Evolutionary conservation across 2,797 vertebrate species (phyloP).

Genomic region (Sebastiscus albofasciatus): DNA sequence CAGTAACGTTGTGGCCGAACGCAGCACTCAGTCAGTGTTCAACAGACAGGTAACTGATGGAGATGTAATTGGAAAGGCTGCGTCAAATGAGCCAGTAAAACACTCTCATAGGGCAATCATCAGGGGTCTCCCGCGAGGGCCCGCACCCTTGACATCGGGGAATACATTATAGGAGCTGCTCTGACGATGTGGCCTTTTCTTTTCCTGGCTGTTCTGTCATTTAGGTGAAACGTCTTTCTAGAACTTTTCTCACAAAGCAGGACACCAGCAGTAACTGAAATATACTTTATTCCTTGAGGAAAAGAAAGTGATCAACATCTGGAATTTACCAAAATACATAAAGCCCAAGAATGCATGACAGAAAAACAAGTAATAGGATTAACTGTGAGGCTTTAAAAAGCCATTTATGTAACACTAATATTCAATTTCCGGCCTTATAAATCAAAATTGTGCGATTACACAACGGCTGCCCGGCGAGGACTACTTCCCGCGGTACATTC

Average conservation of each 20-base stretch:
- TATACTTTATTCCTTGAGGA: slow-evolving; percentile 49
- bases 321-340: slow-evolving; percentile 17
- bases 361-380: slow-evolving; percentile 56
- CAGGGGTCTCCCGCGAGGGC: slow-evolving; percentile 46
- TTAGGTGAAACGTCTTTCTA: too few relatives aligned
- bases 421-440: slow-evolving; percentile 59
- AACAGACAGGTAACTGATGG: slow-evolving; percentile 61
- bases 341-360: slow-evolving; percentile 25
- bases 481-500: slow-evolving; percentile 35
- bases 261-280: slow-evolving; percentile 17
- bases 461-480: slow-evolving; percentile 52
- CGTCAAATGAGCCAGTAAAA: slow-evolving; percentile 78
- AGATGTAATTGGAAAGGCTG: slow-evolving; percentile 75
- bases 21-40: slow-evolving; percentile 49
- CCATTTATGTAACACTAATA: slow-evolving; percentile 62
- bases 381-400: slow-evolving; percentile 50
- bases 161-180: slow-evolving; percentile 36
- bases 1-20: slow-evolving; percentile 29
- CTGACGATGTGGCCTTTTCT: slow-evolving; percentile 34
- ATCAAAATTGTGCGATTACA: slow-evolving; percentile 53
- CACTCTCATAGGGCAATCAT: slow-evolving; percentile 67
- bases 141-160: slow-evolving; percentile 34
- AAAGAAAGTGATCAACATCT: slow-evolving; percentile 2
- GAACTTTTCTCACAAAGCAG: background rate
- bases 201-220: background rate